Conservation (phyloP, 2,797 vertebrate genomes). For the Bradypus variegatus region DNA sequence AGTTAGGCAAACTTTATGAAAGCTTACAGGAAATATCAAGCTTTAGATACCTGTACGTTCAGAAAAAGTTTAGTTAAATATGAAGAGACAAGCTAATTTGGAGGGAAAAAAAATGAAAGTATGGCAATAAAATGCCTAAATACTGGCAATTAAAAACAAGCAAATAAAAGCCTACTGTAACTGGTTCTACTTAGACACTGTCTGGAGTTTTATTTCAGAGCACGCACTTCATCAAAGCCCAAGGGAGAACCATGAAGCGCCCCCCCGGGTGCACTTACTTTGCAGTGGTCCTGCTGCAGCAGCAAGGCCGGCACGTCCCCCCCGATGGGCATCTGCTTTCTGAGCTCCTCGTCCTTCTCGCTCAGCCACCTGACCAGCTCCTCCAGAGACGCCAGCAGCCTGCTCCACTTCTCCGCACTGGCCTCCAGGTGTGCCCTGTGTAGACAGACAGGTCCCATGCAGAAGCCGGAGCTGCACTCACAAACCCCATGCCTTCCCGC, state of each 20-base stretch:
- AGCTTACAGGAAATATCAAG: background rate
- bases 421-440: conserved; percentile 92
- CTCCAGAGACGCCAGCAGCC: conserved; percentile 87
- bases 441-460: conserved; percentile 22
- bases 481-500: background rate
- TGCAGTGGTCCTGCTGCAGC: conserved; percentile 91
- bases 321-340: conserved; percentile 94
- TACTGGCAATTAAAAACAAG: background rate
- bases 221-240: background rate
- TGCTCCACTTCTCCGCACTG: conserved; percentile 93
- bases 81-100: background rate
- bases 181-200: background rate
- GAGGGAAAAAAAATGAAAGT: background rate
- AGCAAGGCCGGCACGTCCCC: conserved; percentile 92
- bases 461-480: conserved; percentile 17
- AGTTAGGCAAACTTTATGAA: background rate
- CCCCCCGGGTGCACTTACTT: conserved; percentile 70
- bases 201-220: background rate
- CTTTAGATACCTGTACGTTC: background rate
- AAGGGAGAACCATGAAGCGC: background rate
- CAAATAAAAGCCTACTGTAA: rapidly evolving
- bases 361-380: conserved; percentile 95
- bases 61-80: background rate
- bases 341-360: conserved; percentile 90
- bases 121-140: background rate